Evolutionary conservation across 2,113 vertebrate genomes (phyloP).

Genomic region (Grus americana): DNA sequence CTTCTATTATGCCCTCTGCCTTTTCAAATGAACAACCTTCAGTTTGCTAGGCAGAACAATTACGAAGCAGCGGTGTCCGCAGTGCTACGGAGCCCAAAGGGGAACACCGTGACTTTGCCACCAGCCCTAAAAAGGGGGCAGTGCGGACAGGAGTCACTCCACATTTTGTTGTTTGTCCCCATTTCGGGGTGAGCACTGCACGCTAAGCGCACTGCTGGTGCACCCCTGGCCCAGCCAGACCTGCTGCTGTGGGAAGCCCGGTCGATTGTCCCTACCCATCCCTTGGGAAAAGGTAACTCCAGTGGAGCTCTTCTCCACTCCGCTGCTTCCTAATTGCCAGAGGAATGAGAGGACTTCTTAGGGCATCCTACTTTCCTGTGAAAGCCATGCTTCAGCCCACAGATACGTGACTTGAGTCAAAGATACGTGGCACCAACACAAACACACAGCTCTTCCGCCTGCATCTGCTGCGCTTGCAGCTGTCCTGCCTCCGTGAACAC

Average conservation of each 20-base stretch:
- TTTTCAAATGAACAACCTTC: not conserved
- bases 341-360: not conserved
- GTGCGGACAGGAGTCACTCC: not conserved
- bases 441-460: not conserved
- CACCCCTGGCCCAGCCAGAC: not conserved
- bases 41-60: not conserved
- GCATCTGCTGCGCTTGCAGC: not conserved
- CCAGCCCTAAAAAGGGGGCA: not conserved
- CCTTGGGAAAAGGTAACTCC: not conserved
- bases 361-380: not conserved
- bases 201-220: accelerated
- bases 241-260: not conserved
- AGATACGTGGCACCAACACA: not conserved
- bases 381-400: not conserved
- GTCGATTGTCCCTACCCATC: accelerated
- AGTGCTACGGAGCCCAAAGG: not conserved
- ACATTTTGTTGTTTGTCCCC: not conserved
- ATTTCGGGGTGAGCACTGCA: accelerated
- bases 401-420: not conserved
- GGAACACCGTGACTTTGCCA: not conserved
- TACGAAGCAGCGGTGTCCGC: not conserved
- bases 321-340: not conserved
- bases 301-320: not conserved
- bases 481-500: not conserved
- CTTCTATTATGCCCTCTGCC: not conserved